Percentiles rank a stretch among this genome's conserved stretches.
phyloP scores from a whole-genome alignment of 2,888 invertebrate genomes.

The Pinctada fucata region DNA sequence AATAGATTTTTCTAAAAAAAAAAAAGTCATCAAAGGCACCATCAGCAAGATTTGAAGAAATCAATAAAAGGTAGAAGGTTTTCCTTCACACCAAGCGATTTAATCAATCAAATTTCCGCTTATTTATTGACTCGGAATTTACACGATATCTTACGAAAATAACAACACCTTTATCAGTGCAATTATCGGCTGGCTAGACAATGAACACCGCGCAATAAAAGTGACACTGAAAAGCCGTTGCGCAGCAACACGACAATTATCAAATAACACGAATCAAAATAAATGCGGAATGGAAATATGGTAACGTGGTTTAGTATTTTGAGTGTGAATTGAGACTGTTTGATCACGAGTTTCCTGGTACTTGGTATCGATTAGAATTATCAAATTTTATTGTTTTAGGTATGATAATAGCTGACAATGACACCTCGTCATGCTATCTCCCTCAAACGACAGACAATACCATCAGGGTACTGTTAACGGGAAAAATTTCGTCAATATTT shows the following conservation, averaged over 20 bases:
- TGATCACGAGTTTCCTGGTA: too few species aligned
- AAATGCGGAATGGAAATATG: not conserved
- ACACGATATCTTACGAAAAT: constrained; percentile 2
- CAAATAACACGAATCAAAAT: not conserved
- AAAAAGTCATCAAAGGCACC: not conserved
- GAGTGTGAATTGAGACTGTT: too few species aligned
- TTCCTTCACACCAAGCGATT: not conserved
- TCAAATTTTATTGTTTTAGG: too few species aligned
- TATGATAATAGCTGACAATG: too few species aligned
- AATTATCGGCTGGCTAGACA: not conserved
- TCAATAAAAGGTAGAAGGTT: not conserved
- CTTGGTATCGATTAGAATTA: too few species aligned
- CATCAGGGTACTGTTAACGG: too few species aligned
- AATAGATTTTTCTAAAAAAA: too few species aligned
- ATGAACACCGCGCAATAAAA: not conserved
- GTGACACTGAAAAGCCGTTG: not conserved
- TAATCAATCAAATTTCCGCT: not conserved
- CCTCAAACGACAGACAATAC: too few species aligned
- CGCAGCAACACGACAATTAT: not conserved
- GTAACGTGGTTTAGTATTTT: too few species aligned
- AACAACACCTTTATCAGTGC: not conserved
- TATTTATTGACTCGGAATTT: constrained; percentile 3
- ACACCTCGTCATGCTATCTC: too few species aligned
- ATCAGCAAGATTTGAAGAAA: not conserved
- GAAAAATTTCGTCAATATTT: too few species aligned